A percentile compares a stretch with the other conserved stretches of the same genome.
phyloP scores from a whole-genome alignment of 2,888 invertebrate genomes.

The Hydrotaea diabolus region DNA sequence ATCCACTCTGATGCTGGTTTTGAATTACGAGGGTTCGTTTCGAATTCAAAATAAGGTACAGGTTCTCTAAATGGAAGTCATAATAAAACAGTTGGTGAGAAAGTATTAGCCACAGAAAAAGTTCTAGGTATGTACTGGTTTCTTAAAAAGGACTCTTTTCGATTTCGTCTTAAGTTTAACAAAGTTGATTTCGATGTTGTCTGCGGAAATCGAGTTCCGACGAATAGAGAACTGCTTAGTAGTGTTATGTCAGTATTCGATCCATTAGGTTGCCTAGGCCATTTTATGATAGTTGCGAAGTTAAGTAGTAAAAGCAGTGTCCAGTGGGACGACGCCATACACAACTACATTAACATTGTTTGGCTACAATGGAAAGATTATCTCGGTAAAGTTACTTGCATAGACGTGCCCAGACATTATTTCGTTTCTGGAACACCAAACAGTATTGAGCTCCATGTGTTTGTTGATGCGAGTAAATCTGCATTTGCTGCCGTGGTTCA shows the following conservation, averaged over 20 bases:
- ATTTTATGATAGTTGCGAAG: slow-evolving; percentile 57
- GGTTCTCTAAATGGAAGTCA: too few relatives aligned
- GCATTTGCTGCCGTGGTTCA: slow-evolving; percentile 56
- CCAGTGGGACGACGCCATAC: slow-evolving; percentile 52
- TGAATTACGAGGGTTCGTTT: too few relatives aligned
- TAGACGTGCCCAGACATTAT: not conserved
- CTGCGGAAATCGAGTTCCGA: too few relatives aligned
- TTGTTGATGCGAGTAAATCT: slow-evolving; percentile 49
- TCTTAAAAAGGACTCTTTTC: not conserved
- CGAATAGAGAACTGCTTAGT: not conserved
- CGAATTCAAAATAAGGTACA: too few relatives aligned
- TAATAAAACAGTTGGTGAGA: too few relatives aligned
- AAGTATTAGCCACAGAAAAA: too few relatives aligned
- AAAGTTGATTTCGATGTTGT: slow-evolving; percentile 44
- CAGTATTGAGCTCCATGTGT: slow-evolving; percentile 53
- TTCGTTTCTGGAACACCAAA: not conserved
- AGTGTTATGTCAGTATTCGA: too few relatives aligned
- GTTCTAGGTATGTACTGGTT: not conserved
- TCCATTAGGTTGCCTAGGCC: too few relatives aligned
- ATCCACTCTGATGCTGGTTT: too few relatives aligned
- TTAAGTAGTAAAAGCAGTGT: slow-evolving; percentile 54
- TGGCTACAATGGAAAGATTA: slow-evolving; percentile 26
- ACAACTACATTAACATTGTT: not conserved
- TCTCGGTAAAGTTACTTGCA: not conserved
- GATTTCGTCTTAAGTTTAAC: slow-evolving; percentile 56